Evolutionary conservation across 2,113 vertebrate genomes (phyloP).

Genomic region (Cyprinodon variegatus): DNA sequence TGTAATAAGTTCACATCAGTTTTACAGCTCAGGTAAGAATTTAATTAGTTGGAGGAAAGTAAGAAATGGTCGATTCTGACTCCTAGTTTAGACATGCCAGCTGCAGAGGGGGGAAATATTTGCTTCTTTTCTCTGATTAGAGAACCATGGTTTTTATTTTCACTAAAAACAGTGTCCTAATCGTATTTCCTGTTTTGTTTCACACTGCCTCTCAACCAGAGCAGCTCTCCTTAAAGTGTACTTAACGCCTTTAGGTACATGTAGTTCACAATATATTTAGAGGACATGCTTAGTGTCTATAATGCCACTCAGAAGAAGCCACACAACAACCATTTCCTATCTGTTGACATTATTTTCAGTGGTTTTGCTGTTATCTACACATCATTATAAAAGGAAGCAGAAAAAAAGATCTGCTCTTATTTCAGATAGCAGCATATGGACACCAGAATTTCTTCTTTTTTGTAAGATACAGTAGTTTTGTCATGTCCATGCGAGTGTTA

Average conservation of each 20-base stretch:
- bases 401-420: not conserved
- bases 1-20: not conserved
- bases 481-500: not conserved
- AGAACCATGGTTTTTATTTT: too few species aligned
- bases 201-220: not conserved
- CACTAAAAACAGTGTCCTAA: not conserved
- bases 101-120: not conserved
- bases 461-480: not conserved
- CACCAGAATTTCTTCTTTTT: not conserved
- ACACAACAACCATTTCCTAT: conserved; percentile 12
- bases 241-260: conserved; percentile 46
- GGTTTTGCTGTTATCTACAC: not conserved
- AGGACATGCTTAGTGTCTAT: conserved; percentile 4
- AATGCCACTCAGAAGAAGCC: conserved; percentile 8
- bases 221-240: conserved; percentile 64
- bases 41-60: not conserved
- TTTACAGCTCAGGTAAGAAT: not conserved
- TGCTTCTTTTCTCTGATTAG: not conserved
- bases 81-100: not conserved
- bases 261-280: conserved; percentile 23
- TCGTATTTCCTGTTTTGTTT: conserved; percentile 10
- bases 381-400: not conserved
- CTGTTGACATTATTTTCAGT: conserved; percentile 4
- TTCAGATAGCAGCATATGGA: not conserved
- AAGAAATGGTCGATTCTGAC: not conserved